Evolutionary conservation across 1,140 invertebrate species (phyloP).

Genomic region (Diploscapter pachys): DNA sequence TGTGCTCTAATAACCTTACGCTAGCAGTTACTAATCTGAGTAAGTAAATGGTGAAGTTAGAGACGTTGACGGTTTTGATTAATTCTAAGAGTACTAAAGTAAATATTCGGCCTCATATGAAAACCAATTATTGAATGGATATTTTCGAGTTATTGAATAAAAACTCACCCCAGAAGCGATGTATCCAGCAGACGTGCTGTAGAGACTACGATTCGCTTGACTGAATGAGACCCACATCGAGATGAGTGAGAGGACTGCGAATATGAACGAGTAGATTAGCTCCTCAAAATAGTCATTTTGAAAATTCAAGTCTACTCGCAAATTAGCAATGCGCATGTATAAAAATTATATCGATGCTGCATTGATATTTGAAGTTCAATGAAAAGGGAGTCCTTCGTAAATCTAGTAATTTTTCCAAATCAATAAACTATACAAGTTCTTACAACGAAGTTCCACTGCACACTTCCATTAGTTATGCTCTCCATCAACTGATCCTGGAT

Average conservation of each 20-base stretch:
- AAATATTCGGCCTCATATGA: too few relatives aligned
- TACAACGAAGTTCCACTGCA: slow-evolving; percentile 26
- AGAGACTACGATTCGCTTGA: slow-evolving; percentile 5
- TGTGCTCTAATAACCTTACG: too few relatives aligned
- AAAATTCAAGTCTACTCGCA: background rate
- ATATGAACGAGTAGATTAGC: slow-evolving; percentile 24
- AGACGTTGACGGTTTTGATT: too few relatives aligned
- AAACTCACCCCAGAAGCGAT: slow-evolving; percentile 24
- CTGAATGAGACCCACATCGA: slow-evolving; percentile 26
- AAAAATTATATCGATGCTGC: too few relatives aligned
- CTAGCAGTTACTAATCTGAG: too few relatives aligned
- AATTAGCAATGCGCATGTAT: too few relatives aligned
- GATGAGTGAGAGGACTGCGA: slow-evolving; percentile 19
- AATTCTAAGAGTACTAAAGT: too few relatives aligned
- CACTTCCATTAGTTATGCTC: slow-evolving; percentile 22
- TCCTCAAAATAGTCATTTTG: slow-evolving; percentile 11
- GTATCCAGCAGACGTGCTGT: slow-evolving; percentile 26
- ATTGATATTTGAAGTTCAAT: too few relatives aligned
- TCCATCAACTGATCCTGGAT: slow-evolving; percentile 31
- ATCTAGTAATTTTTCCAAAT: background rate
- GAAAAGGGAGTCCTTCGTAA: background rate
- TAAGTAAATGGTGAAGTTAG: too few relatives aligned
- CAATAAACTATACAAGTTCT: slow-evolving; percentile 3
- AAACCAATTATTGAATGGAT: too few relatives aligned
- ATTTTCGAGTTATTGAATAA: too few relatives aligned